Conservation (phyloP, 2,113 vertebrate genomes). For the Xiphophorus maculatus region DNA sequence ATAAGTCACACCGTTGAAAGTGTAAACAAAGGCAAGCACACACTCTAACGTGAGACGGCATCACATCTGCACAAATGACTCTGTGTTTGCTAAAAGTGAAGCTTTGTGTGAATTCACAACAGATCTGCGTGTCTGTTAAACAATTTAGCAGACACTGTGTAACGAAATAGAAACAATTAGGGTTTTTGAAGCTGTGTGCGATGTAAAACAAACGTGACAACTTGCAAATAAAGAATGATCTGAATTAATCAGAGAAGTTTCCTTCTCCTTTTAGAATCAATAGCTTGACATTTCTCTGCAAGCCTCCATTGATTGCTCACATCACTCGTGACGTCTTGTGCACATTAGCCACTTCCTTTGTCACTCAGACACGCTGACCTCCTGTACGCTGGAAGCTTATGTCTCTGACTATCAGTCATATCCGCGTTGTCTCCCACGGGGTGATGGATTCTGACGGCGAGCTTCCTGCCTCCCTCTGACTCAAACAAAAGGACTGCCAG, state of each 20-base stretch:
- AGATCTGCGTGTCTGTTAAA: slow-evolving; percentile 39
- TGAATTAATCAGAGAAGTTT: neutral
- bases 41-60: neutral
- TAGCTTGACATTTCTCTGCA: slow-evolving; percentile 24
- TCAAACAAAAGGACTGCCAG: slow-evolving; percentile 50
- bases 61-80: slow-evolving; percentile 41
- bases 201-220: neutral
- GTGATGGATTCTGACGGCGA: slow-evolving; percentile 41
- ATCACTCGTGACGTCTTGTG: slow-evolving; percentile 13
- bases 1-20: neutral
- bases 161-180: slow-evolving; percentile 25
- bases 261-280: neutral
- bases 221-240: slow-evolving; percentile 18
- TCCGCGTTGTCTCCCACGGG: slow-evolving; percentile 39
- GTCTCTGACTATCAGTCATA: slow-evolving; percentile 52
- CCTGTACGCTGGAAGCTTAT: slow-evolving; percentile 21
- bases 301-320: neutral
- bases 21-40: slow-evolving; percentile 19
- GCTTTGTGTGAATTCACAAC: slow-evolving; percentile 40
- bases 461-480: slow-evolving; percentile 32
- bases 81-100: slow-evolving; percentile 35
- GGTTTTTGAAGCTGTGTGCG: slow-evolving; percentile 22
- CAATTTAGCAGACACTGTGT: slow-evolving; percentile 31
- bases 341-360: slow-evolving; percentile 15
- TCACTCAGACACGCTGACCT: slow-evolving; percentile 31